Conservation (phyloP, 2,888 invertebrate genomes). For the Drosophila infuscata region DNA sequence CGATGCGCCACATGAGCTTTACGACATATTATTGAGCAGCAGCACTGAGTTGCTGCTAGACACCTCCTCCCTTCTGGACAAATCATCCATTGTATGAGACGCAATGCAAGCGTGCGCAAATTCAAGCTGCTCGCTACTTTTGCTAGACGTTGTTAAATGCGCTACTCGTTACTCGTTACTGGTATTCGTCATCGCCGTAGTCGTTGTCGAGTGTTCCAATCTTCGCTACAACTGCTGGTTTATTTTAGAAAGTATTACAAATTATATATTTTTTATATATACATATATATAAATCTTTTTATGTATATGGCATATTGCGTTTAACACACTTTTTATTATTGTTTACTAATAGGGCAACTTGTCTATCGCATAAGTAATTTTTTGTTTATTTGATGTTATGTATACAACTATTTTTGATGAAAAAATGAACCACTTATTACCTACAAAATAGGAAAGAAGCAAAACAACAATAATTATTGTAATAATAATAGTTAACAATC, state of each 20-base stretch:
- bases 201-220: slow-evolving; percentile 21
- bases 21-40: slow-evolving; percentile 83
- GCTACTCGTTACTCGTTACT: slow-evolving; percentile 11
- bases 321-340: slow-evolving; percentile 73
- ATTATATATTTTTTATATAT: slow-evolving; percentile 44
- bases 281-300: slow-evolving; percentile 5
- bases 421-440: slow-evolving; percentile 28
- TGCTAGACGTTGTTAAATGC: slow-evolving; percentile 15
- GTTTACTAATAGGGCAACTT: slow-evolving; percentile 73
- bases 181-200: neutral
- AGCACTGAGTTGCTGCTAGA: slow-evolving; percentile 83
- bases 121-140: slow-evolving; percentile 18
- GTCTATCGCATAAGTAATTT: slow-evolving; percentile 52
- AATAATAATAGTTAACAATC: slow-evolving; percentile 26
- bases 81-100: slow-evolving; percentile 82
- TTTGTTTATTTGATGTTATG: slow-evolving; percentile 41
- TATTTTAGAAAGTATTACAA: slow-evolving; percentile 70
- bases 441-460: slow-evolving; percentile 31
- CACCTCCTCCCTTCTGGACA: slow-evolving; percentile 84
- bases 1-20: slow-evolving; percentile 83
- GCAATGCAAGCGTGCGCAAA: neutral
- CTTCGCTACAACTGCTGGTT: slow-evolving; percentile 32
- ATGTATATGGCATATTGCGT: slow-evolving; percentile 54
- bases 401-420: slow-evolving; percentile 24
- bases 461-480: slow-evolving; percentile 23